Evolutionary conservation across 2,113 vertebrate genomes (phyloP).

Genomic region (Calidris pygmaea): DNA sequence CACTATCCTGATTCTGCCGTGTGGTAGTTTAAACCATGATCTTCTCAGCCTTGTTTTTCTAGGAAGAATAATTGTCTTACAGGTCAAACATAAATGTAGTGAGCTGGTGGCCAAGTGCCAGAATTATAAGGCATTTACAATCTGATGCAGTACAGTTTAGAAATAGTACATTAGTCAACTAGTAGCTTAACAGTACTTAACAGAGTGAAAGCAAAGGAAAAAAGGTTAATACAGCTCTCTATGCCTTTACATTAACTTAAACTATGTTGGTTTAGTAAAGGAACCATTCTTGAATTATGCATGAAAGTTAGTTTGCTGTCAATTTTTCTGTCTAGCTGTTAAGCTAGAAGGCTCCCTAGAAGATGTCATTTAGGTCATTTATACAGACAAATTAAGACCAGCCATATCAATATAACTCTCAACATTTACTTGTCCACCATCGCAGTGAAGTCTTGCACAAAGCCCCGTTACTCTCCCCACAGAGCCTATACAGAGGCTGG

Average conservation of each 20-base stretch:
- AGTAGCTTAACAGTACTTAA: not conserved
- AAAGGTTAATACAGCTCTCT: not conserved
- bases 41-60: not conserved
- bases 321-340: not conserved
- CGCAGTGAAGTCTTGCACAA: not conserved
- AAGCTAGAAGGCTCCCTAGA: not conserved
- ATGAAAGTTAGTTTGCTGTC: not conserved
- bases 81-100: not conserved
- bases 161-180: not conserved
- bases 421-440: not conserved
- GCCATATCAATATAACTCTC: not conserved
- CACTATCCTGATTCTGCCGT: not conserved
- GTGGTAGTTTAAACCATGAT: not conserved
- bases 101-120: not conserved
- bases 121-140: not conserved
- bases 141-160: not conserved
- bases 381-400: not conserved
- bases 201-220: not conserved
- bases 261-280: not conserved
- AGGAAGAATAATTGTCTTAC: not conserved
- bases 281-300: not conserved
- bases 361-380: not conserved
- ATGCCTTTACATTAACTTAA: not conserved
- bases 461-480: fast-evolving
- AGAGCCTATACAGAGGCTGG: not conserved